Evolutionary conservation across 2,888 invertebrate genomes (phyloP).

Genomic region (Dryobota labecula): DNA sequence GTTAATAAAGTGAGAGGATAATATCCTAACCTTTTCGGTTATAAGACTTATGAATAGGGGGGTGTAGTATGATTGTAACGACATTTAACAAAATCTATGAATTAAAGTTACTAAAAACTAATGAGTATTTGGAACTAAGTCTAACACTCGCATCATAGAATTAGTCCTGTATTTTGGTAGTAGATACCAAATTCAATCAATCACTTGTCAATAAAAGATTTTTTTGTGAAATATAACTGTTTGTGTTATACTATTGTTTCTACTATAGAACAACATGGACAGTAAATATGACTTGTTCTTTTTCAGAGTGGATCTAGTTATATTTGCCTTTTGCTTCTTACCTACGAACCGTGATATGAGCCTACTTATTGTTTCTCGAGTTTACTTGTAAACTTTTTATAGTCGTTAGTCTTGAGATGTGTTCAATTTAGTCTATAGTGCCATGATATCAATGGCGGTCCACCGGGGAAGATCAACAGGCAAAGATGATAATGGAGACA

Average conservation of each 20-base stretch:
- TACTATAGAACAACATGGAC: conserved; percentile 2
- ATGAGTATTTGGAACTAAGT: not conserved
- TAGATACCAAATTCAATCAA: not conserved
- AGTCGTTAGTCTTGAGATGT: conserved; percentile 59
- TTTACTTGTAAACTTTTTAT: conserved; percentile 25
- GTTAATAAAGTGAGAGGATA: not conserved
- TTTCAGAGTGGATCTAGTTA: not conserved
- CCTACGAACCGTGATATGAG: conserved; percentile 13
- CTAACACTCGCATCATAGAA: not conserved
- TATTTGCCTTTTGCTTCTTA: conserved; percentile 7
- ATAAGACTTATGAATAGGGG: conserved; percentile 6
- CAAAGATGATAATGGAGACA: not conserved
- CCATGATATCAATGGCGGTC: conserved; percentile 25
- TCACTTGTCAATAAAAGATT: not conserved
- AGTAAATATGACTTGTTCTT: not conserved
- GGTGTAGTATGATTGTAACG: not conserved
- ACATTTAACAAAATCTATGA: not conserved
- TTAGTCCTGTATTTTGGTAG: not conserved
- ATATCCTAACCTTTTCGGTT: not conserved
- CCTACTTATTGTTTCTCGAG: conserved; percentile 3
- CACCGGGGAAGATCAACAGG: not conserved
- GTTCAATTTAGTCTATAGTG: conserved; percentile 56
- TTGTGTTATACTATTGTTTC: not conserved
- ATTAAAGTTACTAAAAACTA: not conserved
- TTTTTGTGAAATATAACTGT: conserved; percentile 6